Base-by-base conservation (phyloP, 92 coral and sea anemone species). In the Phenganax stokvisi region DNA sequence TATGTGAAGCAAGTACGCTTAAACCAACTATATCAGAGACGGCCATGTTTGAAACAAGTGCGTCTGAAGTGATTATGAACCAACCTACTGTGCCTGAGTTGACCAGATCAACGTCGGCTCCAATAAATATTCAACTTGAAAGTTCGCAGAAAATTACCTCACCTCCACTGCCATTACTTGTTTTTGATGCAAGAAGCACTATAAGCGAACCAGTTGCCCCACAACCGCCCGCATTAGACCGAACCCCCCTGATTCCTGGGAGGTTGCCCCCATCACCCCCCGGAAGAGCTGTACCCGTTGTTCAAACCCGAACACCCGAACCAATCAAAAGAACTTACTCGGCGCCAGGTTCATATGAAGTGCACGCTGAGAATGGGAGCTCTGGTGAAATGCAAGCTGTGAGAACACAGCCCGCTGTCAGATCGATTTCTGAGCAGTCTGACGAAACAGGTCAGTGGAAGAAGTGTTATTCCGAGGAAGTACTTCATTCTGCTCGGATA, bases 61-160 rank as follows among this genome's bases (percentile, higher is more conserved):
- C 47, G 47, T 37, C 47, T 37, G 47, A 37, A 37, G 47, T 37
- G 47, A 37, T 37, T 37, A 37, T 37, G 47, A 37, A 37, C 47
- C 47, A 37, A 37, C 47, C 47, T 37, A 37, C 47, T 37, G 47
- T 37, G 47, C 47, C 47, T 37, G 47, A 37, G 5, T 37, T 37
- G 47, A 1, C 47, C 47, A 37, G 5, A 37, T 37, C 60, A 11
- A 51, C 79, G 6, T 86, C 92, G 12, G 80, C 84, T 9, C 88
- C 90, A 25, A 37, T 81, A 29, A 84, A 84, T 47, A 85, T 89
- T 20, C 88, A 80, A 30, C 82, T 87, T 30, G 57, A 86, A 64
- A 64, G 9, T n/a, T 2, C 70, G 2, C 11, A 17, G 16, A 68
- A 17, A 7, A 64, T 37, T 44, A 11, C 27, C 10, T 44, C 16